Evolutionary conservation across 2,113 vertebrate species (phyloP).

Genomic region (Dendrocopos noguchii): DNA sequence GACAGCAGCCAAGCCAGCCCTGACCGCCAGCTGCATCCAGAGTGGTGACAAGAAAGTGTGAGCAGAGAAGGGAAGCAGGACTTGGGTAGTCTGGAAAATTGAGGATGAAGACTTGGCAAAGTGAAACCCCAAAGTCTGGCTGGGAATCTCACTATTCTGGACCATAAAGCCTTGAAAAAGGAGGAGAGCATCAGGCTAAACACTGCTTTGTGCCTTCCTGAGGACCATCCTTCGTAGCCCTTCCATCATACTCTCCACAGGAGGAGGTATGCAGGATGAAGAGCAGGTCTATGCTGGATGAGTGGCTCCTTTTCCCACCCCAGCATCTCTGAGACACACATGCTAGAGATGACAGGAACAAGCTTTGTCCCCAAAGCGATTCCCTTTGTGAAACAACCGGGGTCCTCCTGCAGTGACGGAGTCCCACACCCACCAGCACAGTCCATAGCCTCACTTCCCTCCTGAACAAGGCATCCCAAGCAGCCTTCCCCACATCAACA

Average conservation of each 20-base stretch:
- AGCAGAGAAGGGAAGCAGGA: neutral
- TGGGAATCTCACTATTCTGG: neutral
- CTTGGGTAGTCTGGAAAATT: neutral
- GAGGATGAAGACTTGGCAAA: neutral
- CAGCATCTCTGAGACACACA: neutral
- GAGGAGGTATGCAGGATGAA: neutral
- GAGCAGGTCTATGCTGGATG: rapidly evolving
- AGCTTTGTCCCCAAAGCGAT: neutral
- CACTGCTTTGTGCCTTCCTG: neutral
- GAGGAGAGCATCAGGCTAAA: neutral
- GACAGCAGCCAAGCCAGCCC: neutral
- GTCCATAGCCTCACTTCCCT: rapidly evolving
- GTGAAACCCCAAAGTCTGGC: neutral
- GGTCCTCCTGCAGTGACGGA: rapidly evolving
- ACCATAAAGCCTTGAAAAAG: neutral
- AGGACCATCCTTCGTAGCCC: neutral
- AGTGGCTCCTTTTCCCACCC: neutral
- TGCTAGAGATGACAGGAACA: neutral
- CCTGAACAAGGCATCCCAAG: neutral
- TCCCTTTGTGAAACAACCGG: rapidly evolving
- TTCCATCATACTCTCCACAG: neutral
- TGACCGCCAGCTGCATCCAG: rapidly evolving
- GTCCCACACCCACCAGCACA: neutral
- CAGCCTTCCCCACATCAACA: constrained; percentile 3
- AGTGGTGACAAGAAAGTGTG: neutral